phyloP scores from a whole-genome alignment of 2,113 vertebrate genomes.

The Anolis sagrei region DNA sequence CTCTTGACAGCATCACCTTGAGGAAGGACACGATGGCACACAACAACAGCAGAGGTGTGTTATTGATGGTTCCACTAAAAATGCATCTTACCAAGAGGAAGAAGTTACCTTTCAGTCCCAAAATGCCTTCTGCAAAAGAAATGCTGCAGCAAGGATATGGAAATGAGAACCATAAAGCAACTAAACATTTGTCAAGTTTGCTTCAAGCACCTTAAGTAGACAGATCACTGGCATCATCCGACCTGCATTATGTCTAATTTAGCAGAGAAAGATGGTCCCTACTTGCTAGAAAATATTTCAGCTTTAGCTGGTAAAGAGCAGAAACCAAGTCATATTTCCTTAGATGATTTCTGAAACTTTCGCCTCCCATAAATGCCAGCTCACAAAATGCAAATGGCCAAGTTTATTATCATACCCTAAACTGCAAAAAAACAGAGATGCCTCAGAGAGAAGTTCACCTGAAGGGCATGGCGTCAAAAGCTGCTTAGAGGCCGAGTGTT shows the following conservation, averaged over 20 bases:
- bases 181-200: neutral
- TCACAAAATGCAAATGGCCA: constrained; percentile 24
- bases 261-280: neutral
- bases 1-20: too few species aligned
- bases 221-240: neutral
- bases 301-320: neutral
- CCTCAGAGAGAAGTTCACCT: constrained; percentile 15
- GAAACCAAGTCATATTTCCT: constrained; percentile 17
- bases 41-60: too few species aligned
- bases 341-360: neutral
- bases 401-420: constrained; percentile 5
- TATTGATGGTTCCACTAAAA: neutral
- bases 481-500: neutral
- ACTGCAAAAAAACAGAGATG: neutral
- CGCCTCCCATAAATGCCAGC: constrained; percentile 23
- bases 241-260: neutral
- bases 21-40: too few species aligned
- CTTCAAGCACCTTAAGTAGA: neutral
- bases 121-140: neutral
- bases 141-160: neutral
- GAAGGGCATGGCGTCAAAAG: constrained; percentile 12
- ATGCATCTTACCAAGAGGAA: neutral
- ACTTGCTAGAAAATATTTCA: neutral
- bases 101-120: neutral
- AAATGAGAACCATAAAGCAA: neutral